phyloP scores from a whole-genome alignment of 2,797 vertebrate genomes.

The Acanthopagrus latus region DNA sequence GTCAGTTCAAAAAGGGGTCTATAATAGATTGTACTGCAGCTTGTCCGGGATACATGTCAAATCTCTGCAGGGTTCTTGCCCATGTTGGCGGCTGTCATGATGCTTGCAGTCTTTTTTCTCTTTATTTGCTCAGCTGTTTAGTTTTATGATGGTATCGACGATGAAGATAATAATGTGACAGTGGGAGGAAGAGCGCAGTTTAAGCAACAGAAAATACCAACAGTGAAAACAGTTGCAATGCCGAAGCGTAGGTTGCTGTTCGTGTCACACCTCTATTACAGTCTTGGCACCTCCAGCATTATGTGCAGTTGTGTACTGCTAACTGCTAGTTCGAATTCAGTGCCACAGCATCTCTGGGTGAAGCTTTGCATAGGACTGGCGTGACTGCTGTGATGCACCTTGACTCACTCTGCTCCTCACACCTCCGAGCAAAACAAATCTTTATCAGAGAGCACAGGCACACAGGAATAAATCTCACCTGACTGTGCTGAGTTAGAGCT shows the following conservation, averaged over 20 bases:
- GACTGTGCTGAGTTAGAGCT: slow-evolving; percentile 26
- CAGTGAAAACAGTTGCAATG: slow-evolving; percentile 41
- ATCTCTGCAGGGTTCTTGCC: slow-evolving; percentile 14
- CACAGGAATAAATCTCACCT: slow-evolving; percentile 49
- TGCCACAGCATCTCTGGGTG: slow-evolving; percentile 45
- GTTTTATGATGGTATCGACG: slow-evolving; percentile 15
- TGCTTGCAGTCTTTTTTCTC: not conserved
- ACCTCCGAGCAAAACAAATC: slow-evolving; percentile 60
- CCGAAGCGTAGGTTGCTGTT: slow-evolving; percentile 57
- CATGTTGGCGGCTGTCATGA: slow-evolving; percentile 1
- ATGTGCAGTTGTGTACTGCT: slow-evolving; percentile 25
- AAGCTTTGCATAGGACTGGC: slow-evolving; percentile 47
- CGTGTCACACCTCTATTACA: slow-evolving; percentile 65
- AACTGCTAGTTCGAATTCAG: slow-evolving; percentile 41
- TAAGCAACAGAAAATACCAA: slow-evolving; percentile 25
- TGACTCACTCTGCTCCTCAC: slow-evolving; percentile 58
- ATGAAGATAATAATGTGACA: slow-evolving; percentile 17
- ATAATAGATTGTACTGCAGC: slow-evolving; percentile 14
- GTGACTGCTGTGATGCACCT: slow-evolving; percentile 51
- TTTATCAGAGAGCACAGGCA: slow-evolving; percentile 41
- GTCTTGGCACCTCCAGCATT: slow-evolving; percentile 41
- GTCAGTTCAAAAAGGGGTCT: slow-evolving; percentile 22
- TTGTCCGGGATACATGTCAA: slow-evolving; percentile 9
- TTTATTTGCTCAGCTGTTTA: slow-evolving; percentile 26
- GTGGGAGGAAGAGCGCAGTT: slow-evolving; percentile 31